These are phyloP conservation scores for Macrotis lagotis DNA, from an alignment of 2,113 vertebrate genomes.

Conservation along the genomic window DNA sequence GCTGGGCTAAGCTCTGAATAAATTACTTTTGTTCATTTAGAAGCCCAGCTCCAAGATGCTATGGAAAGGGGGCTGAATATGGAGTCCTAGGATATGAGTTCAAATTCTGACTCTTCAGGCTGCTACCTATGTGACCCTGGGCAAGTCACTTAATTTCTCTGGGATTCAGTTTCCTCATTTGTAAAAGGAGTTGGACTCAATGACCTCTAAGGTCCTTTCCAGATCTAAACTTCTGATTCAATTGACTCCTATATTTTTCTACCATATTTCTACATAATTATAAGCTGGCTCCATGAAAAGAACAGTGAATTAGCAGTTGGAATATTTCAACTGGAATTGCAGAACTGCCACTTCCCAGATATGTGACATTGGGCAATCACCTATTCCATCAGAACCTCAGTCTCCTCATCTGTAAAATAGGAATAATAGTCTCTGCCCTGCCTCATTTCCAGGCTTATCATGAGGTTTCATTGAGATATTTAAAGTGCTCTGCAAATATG, in stretches of 20 bases:
- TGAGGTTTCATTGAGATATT: background rate
- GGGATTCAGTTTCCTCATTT: background rate
- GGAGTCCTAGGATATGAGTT: background rate
- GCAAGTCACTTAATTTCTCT: background rate
- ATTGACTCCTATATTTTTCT: background rate
- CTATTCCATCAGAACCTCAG: background rate
- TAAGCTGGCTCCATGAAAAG: background rate
- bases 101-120: background rate
- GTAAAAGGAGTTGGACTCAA: background rate
- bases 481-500: accelerated
- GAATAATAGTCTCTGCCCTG: background rate
- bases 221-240: background rate
- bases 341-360: background rate
- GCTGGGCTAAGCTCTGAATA: background rate
- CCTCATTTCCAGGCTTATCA: background rate
- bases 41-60: background rate
- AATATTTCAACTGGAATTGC: background rate
- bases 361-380: background rate
- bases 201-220: background rate
- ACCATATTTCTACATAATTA: background rate
- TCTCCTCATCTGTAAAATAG: background rate
- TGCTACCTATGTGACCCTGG: background rate
- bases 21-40: accelerated
- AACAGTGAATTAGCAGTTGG: background rate
- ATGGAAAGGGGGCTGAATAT: background rate